These are phyloP conservation scores for Amblyraja radiata DNA, from an alignment of 2,797 vertebrate genomes.

Conservation along the genomic window DNA sequence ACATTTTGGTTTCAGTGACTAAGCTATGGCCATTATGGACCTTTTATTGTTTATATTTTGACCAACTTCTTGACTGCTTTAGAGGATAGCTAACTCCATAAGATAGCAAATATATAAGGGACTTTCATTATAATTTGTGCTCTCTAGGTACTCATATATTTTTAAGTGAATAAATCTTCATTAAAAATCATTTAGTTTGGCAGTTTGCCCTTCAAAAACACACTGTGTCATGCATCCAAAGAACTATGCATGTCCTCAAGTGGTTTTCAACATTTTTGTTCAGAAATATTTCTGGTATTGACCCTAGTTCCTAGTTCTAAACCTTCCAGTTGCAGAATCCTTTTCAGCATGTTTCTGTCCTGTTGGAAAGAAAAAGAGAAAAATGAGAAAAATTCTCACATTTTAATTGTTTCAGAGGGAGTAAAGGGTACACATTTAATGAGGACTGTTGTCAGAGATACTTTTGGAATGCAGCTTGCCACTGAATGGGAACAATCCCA, in stretches of 20 bases:
- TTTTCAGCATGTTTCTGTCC: neutral
- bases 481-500: neutral
- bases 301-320: neutral
- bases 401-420: neutral
- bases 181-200: neutral
- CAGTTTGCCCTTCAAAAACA: neutral
- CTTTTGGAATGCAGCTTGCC: neutral
- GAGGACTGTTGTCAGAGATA: neutral
- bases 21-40: constrained; percentile 77
- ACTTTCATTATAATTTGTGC: neutral
- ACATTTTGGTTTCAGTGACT: constrained; percentile 41
- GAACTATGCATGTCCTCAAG: neutral
- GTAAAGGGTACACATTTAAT: neutral
- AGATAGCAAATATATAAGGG: neutral
- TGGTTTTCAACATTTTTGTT: neutral
- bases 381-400: neutral
- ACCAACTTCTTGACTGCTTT: neutral
- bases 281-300: neutral
- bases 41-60: neutral
- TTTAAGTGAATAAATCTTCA: neutral
- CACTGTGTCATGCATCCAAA: neutral
- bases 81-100: neutral
- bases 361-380: neutral
- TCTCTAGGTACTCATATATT: neutral
- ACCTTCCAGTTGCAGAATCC: neutral